A percentile compares a stretch with the other conserved stretches of the same genome.
These are phyloP conservation scores for Argentina silus DNA, from an alignment of 2,797 vertebrate species.

Conservation along the genomic window DNA sequence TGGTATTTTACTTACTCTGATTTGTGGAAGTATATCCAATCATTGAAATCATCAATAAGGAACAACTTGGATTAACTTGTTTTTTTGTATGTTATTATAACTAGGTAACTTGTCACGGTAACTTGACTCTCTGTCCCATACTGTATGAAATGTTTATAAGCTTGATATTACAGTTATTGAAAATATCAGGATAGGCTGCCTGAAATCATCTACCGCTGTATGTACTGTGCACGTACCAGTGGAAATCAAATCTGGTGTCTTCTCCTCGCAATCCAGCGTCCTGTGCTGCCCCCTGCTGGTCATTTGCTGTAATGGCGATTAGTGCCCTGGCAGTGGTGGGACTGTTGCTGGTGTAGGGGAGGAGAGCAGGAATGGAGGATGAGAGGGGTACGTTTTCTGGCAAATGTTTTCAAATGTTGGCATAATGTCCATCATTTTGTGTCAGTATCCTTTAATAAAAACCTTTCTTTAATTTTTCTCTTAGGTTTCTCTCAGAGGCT, in stretches of 20 bases:
- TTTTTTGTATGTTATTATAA: background rate
- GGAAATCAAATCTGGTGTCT: no score
- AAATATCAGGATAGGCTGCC: no score
- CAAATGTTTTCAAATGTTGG: background rate
- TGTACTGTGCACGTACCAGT: no score
- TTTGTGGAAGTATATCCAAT: background rate
- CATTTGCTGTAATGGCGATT: constrained; percentile 37
- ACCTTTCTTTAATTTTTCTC: background rate
- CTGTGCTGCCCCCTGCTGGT: constrained; percentile 54
- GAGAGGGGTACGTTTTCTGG: background rate
- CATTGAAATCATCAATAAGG: background rate
- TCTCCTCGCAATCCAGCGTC: constrained; percentile 54
- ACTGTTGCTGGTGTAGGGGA: constrained; percentile 21
- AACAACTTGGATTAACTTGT: no score
- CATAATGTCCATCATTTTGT: background rate
- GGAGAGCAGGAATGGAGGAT: constrained; percentile 23
- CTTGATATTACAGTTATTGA: background rate
- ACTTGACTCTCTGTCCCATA: background rate
- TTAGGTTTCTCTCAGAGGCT: constrained; percentile 19
- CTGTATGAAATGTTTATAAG: background rate
- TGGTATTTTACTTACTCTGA: background rate
- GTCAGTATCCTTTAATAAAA: background rate
- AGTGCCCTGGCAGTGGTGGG: constrained; percentile 23
- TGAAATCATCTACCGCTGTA: no score
- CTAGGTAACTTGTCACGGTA: background rate